These are phyloP conservation scores for Eira barbara DNA, from an alignment of 2,113 vertebrate species.

Conservation along the genomic window DNA sequence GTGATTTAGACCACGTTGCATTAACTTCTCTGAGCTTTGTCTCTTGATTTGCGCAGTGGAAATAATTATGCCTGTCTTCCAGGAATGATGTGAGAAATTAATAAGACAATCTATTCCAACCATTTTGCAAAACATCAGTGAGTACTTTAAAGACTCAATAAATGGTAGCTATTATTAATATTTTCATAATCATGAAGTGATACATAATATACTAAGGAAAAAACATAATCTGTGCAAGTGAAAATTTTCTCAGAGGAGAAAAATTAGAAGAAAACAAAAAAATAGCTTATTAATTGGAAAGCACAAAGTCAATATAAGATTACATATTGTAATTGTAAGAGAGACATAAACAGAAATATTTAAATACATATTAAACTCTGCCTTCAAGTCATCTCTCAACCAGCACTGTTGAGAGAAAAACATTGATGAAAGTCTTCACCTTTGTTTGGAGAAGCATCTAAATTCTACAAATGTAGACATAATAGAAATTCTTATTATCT, in stretches of 20 bases:
- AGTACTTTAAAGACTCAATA: not conserved
- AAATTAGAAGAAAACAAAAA: not conserved
- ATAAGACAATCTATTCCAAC: not conserved
- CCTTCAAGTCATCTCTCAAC: not conserved
- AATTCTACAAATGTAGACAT: not conserved
- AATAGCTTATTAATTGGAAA: not conserved
- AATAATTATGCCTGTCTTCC: not conserved
- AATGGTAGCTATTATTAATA: not conserved
- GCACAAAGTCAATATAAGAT: constrained; percentile 8
- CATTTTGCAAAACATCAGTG: not conserved
- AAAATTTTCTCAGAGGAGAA: constrained; percentile 11
- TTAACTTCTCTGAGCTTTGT: not conserved
- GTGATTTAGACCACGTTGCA: not conserved
- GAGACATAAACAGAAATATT: constrained; percentile 37
- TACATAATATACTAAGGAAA: not conserved
- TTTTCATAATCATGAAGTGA: not conserved
- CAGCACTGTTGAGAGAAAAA: not conserved
- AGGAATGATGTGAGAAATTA: not conserved
- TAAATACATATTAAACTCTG: constrained; percentile 7
- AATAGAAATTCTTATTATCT: not conserved
- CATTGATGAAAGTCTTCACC: not conserved
- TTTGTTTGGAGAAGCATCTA: constrained; percentile 6
- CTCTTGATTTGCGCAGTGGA: not conserved
- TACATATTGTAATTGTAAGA: not conserved
- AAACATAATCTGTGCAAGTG: not conserved